These are phyloP conservation scores for Tapera naevia DNA, from an alignment of 2,797 vertebrate genomes.

Conservation along the genomic window DNA sequence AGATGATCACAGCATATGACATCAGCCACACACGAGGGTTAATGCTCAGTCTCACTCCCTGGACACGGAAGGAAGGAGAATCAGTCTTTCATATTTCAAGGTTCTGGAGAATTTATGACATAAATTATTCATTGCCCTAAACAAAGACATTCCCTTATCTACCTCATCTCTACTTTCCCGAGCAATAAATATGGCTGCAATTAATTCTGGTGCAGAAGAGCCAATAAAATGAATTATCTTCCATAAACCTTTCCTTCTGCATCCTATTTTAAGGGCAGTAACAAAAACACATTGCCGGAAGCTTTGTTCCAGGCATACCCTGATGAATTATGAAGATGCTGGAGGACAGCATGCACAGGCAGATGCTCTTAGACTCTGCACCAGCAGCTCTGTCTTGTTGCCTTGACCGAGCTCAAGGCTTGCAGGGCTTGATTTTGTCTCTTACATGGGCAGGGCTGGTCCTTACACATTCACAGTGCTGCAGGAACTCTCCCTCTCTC, in stretches of 20 bases:
- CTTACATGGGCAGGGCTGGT: background rate
- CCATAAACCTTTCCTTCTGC: constrained; percentile 35
- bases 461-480: background rate
- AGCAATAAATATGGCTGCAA: constrained; percentile 48
- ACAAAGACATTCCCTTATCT: constrained; percentile 39
- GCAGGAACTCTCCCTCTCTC: too few species aligned
- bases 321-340: background rate
- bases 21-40: background rate
- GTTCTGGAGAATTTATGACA: constrained; percentile 3
- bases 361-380: background rate
- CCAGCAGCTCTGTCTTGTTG: background rate
- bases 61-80: background rate
- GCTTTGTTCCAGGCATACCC: background rate
- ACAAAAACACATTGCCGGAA: background rate
- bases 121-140: constrained; percentile 53
- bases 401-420: background rate
- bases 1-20: background rate
- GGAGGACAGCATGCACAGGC: background rate
- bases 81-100: constrained; percentile 20
- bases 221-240: constrained; percentile 45
- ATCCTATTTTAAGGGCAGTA: constrained; percentile 30
- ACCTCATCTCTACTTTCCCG: constrained; percentile 19
- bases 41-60: background rate
- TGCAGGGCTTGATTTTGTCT: background rate
- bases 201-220: constrained; percentile 49